Evolutionary conservation across 1,140 invertebrate genomes (phyloP).

Genomic region (Diuraphis noxia): DNA sequence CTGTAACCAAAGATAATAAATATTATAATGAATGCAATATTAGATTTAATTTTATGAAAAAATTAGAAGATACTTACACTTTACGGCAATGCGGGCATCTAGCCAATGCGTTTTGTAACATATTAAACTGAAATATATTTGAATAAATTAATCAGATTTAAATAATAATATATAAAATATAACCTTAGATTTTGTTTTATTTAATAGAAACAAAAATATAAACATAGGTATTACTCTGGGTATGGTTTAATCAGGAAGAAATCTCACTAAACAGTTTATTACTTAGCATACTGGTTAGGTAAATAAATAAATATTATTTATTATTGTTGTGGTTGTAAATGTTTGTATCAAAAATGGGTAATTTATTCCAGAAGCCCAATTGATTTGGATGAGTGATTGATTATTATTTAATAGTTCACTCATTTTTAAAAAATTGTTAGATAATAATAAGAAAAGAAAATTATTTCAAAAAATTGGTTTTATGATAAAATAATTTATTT

Average conservation of each 20-base stretch:
- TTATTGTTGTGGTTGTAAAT: too few species aligned
- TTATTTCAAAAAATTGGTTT: background rate
- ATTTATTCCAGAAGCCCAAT: too few species aligned
- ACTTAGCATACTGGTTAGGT: too few species aligned
- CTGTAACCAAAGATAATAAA: constrained; percentile 58
- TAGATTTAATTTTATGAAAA: background rate
- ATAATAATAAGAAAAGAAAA: too few species aligned
- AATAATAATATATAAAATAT: background rate
- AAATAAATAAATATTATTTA: too few species aligned
- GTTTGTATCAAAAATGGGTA: too few species aligned
- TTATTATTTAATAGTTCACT: too few species aligned
- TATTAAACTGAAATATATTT: constrained; percentile 80
- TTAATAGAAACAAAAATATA: background rate
- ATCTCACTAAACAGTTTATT: background rate
- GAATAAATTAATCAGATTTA: background rate
- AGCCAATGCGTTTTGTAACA: constrained; percentile 89
- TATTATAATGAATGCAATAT: background rate
- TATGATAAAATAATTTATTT: background rate
- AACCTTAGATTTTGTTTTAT: background rate
- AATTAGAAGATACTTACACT: constrained; percentile 63
- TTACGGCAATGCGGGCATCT: constrained; percentile 94
- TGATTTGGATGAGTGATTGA: too few species aligned
- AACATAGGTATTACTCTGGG: background rate
- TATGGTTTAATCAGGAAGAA: background rate
- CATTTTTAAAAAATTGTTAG: too few species aligned